Percentiles rank a stretch among this genome's conserved stretches.
These are phyloP conservation scores for Macroglossus sobrinus DNA, from an alignment of 2,113 vertebrate genomes.

Conservation along the genomic window DNA sequence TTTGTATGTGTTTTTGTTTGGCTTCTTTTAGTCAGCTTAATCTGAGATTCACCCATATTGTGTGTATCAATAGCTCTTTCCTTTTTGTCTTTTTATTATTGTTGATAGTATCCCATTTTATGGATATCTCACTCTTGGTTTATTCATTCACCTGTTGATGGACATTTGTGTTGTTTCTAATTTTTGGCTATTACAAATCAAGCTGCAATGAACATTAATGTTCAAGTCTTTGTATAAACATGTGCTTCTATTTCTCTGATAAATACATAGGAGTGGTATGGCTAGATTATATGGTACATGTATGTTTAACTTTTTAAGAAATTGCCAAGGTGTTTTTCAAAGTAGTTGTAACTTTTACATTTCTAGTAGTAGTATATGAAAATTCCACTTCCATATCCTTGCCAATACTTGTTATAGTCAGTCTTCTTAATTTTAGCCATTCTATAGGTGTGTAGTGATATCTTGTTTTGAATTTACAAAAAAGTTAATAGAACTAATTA, in stretches of 20 bases:
- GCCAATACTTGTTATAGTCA: neutral
- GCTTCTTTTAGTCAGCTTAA: neutral
- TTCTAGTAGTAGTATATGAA: neutral
- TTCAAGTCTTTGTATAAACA: neutral
- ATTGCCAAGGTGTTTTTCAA: neutral
- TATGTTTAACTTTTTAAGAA: neutral
- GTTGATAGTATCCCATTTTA: neutral
- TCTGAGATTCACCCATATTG: neutral
- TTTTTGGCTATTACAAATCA: neutral
- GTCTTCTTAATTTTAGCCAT: conserved; percentile 13
- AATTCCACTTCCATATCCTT: neutral
- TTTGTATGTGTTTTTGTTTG: neutral
- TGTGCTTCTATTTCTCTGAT: neutral
- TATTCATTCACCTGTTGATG: neutral
- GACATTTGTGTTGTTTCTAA: neutral
- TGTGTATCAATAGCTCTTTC: neutral
- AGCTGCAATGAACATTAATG: neutral
- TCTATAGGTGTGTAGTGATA: neutral
- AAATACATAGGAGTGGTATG: neutral
- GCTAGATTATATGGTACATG: neutral
- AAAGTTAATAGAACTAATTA: neutral
- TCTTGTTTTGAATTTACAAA: neutral
- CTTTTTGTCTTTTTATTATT: conserved; percentile 12
- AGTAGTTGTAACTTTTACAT: neutral
- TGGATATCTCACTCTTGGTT: neutral